These are phyloP conservation scores for Pardosa pseudoannulata DNA, from an alignment of 2,888 invertebrate species.

Conservation along the genomic window DNA sequence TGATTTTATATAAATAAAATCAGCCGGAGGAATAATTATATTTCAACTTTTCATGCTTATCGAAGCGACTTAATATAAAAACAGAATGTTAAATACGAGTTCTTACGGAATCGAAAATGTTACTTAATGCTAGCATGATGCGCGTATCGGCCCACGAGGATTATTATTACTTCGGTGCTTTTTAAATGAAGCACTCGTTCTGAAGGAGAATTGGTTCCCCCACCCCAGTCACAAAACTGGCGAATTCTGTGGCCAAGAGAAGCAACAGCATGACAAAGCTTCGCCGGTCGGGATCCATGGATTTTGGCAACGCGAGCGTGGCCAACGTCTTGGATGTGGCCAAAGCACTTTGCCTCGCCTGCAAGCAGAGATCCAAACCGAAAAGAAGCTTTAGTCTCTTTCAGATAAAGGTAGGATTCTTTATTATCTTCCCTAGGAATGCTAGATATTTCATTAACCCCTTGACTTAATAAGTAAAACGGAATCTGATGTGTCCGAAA, in stretches of 20 bases:
- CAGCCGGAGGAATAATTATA: too few species aligned
- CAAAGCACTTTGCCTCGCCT: constrained; percentile 70
- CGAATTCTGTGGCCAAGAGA: constrained; percentile 53
- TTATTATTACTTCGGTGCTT: too few species aligned
- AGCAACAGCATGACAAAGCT: constrained; percentile 57
- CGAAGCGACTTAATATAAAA: too few species aligned
- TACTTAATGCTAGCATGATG: background rate
- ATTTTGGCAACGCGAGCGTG: constrained; percentile 65
- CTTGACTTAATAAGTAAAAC: too few species aligned
- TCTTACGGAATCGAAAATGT: background rate
- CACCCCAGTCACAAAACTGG: constrained; percentile 43
- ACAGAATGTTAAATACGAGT: background rate
- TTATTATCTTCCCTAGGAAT: too few species aligned
- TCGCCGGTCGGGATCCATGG: constrained; percentile 64
- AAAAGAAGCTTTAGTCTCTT: constrained; percentile 67
- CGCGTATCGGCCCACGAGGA: too few species aligned
- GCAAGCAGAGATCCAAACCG: constrained; percentile 62
- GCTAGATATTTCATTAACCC: too few species aligned
- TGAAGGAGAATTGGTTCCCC: background rate
- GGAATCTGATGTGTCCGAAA: too few species aligned
- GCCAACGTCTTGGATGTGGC: constrained; percentile 72
- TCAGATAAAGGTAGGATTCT: constrained; percentile 57
- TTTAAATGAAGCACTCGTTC: too few species aligned
- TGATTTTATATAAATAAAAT: too few species aligned
- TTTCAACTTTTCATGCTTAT: too few species aligned